Percentiles rank a stretch among this genome's conserved stretches.
Evolutionary conservation across 2,797 vertebrate species (phyloP).

Genomic region (Mormyrus proboscirostris): DNA sequence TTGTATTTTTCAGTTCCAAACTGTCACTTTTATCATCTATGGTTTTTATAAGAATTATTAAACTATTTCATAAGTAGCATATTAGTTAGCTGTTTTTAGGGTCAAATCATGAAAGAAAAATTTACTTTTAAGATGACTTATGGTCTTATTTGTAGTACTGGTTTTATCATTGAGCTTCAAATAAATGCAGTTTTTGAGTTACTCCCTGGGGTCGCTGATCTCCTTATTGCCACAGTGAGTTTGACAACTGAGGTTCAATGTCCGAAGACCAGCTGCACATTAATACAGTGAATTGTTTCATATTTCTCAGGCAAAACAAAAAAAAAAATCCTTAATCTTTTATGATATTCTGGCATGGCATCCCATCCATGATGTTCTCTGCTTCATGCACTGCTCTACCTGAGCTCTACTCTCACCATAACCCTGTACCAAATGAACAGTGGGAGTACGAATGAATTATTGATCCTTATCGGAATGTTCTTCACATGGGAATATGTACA

Average conservation of each 20-base stretch:
- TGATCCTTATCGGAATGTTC: not conserved
- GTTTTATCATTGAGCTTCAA: not conserved
- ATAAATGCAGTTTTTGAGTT: constrained; percentile 12
- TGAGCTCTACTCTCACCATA: not conserved
- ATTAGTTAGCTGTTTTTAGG: not conserved
- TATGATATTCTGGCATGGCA: not conserved
- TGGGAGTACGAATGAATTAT: not conserved
- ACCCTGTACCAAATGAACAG: not conserved
- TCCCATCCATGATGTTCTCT: not conserved
- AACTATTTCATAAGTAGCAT: not conserved
- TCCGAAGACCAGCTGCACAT: not conserved
- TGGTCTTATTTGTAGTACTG: not conserved
- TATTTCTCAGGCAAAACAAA: not conserved
- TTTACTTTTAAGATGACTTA: not conserved
- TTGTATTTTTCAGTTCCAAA: not conserved
- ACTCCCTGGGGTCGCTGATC: not conserved
- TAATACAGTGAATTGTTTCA: not conserved
- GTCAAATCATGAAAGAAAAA: not conserved
- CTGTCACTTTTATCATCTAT: not conserved
- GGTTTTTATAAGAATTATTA: not conserved
- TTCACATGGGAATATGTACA: not conserved
- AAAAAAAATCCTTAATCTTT: not conserved
- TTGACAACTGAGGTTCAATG: not conserved
- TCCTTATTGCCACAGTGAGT: not conserved
- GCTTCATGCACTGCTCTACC: not conserved